Evolutionary conservation across 2,888 invertebrate species (phyloP).

Genomic region (Biston stratarius): DNA sequence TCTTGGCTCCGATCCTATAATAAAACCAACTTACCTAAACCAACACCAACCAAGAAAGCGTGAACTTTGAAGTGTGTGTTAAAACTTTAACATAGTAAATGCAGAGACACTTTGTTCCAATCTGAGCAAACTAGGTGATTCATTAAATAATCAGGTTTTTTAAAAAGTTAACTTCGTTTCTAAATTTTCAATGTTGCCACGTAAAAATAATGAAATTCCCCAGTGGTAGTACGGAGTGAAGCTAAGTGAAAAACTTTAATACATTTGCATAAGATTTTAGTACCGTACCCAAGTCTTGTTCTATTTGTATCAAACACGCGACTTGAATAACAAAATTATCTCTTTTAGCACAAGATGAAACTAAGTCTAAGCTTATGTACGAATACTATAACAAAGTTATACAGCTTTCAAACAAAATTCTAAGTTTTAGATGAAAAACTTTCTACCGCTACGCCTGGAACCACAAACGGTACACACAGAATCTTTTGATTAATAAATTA

Average conservation of each 20-base stretch:
- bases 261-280: conserved; percentile 42
- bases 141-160: conserved; percentile 21
- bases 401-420: background rate
- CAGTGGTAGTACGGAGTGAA: conserved; percentile 36
- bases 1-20: background rate
- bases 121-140: conserved; percentile 16
- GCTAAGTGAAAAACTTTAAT: conserved; percentile 43
- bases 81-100: conserved; percentile 5
- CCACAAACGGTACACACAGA: background rate
- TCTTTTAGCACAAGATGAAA: conserved; percentile 7
- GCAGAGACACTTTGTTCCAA: conserved; percentile 13
- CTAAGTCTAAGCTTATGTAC: background rate
- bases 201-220: conserved; percentile 41
- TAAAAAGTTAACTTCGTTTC: conserved; percentile 17
- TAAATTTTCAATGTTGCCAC: conserved; percentile 35
- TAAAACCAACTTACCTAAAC: background rate
- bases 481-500: background rate
- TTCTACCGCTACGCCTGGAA: background rate
- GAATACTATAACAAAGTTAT: background rate
- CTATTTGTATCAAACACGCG: conserved; percentile 36
- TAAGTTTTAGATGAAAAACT: conserved; percentile 17
- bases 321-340: conserved; percentile 30
- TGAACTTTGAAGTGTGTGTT: too few relatives aligned
- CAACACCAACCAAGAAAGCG: background rate
- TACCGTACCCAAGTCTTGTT: conserved; percentile 28